Evolutionary conservation across 2,888 invertebrate species (phyloP), one percentile per base, ranked within the genome.

Genomic region (Idaea biselata): DNA sequence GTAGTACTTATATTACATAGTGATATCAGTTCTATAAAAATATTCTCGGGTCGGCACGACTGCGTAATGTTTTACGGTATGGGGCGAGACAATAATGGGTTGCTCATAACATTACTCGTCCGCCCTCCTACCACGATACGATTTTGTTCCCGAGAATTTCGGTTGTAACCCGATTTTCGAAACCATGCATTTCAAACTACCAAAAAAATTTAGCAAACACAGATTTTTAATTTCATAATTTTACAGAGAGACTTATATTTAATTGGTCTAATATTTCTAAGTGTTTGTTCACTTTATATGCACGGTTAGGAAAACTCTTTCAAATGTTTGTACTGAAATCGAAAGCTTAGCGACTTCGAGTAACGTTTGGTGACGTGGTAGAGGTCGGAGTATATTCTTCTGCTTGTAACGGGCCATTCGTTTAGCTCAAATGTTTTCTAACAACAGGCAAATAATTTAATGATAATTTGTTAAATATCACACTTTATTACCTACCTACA

Each of bases 41-140:
- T 87, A 77, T 77, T 72, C 76, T 79, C 78, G 82, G 83, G 83
- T 82, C 84, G 86, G 83, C 80, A 84, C 86, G 83, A 86, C 89
- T 91, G 84, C 88, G 90, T 91, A 91, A 91, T 91, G 91, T 89
- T 92, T 91, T 92, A 92, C 91, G 91, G 91, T 91, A 92, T 92
- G 89, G 91, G 88, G 88, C 88, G 91, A 91, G 91, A 92, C 92
- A 92, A 92, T 92, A 92, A 92, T 92, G 92, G 91, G 84, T 89
- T 88, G 91, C 92, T 92, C 92, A 92, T 92, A 92, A 92, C 92
- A 92, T 92, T 88, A 92, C 92, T 92, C 92, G 90, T 91, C 88
- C 86, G 79, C 82, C 88, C 80, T 76, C 73, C 86, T 88, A 89
- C 90, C 80, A 88, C 72, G 87, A 73, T 70, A 83, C 82, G 76